Base-by-base conservation (phyloP, 1,140 invertebrate genomes). In the Leptestheria dahalacensis region DNA sequence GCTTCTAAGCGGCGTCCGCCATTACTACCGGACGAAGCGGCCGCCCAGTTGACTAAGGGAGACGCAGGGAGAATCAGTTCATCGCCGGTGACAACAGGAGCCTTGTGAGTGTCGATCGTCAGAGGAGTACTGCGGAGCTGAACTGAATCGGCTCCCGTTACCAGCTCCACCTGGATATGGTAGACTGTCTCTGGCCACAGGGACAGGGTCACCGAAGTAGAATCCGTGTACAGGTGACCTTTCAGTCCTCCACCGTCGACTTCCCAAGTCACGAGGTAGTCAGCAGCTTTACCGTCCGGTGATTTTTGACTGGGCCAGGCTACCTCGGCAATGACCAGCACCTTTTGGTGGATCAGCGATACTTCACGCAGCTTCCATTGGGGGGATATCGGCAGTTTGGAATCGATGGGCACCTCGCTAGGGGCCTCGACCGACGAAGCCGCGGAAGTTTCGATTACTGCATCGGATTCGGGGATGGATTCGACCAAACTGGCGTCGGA, bases 211-310 rank as follows among this genome's bases (percentile, higher is more conserved):
- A 86, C 84, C 62, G 79, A 79, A 46, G 83, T 86, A 1, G 84
- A 82, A 66, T 86, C 82, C 24, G 84, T 87, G 65, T 86, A 83
- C n/a, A 87, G 74, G 72, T 87, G 86, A 52, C 85, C 85, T 69
- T 84, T 86, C n/a, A 88, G 73, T 29, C 84, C 85, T 50, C 84
- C 84, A 48, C 85, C 84, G 64, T 83, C 82, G 9, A 86, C 82
- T 75, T 88, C 84, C 85, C 85, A 88, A 47, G 84, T 86, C 54
- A 88, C 84, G 64, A 87, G 74, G 70, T 86, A 87, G 51, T 62
- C 61, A 15, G 33, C 47, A 33, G 85, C 78, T 46, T 61, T 60
- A 20, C 62, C 61, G 28, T 62, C 48, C 23, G 29, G 28, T 6
- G 55, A 29, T 23, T 50, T 46, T 33, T 62, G 61, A 15, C 47